Percentiles rank a stretch among this genome's conserved stretches.
These are phyloP conservation scores for Tadarida brasiliensis DNA, from an alignment of 2,797 vertebrate genomes.

Conservation along the genomic window DNA sequence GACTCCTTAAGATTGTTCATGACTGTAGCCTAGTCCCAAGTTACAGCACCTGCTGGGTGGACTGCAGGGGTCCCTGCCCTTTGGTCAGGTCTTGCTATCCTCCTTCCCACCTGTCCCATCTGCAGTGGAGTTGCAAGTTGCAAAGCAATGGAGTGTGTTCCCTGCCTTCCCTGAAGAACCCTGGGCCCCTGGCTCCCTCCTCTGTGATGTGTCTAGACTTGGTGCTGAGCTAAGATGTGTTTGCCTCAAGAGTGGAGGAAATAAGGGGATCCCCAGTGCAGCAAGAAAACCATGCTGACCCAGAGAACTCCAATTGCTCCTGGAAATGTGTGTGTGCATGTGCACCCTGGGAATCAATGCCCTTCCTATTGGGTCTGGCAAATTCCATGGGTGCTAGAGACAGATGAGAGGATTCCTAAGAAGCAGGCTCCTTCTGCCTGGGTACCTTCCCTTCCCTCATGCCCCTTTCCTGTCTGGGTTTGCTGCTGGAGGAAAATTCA, in stretches of 20 bases:
- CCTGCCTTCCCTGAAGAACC: neutral
- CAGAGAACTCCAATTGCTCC: neutral
- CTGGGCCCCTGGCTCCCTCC: neutral
- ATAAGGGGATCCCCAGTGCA: neutral
- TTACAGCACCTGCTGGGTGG: neutral
- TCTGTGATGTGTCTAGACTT: neutral
- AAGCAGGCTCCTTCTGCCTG: neutral
- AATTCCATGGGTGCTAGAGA: neutral
- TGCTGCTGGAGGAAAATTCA: slow-evolving; percentile 18
- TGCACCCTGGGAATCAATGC: neutral
- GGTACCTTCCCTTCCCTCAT: neutral
- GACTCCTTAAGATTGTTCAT: neutral
- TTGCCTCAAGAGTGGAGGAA: neutral
- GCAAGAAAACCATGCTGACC: slow-evolving; percentile 5
- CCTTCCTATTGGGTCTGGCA: neutral
- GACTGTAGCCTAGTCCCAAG: neutral
- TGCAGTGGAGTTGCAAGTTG: neutral
- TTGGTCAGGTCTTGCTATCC: neutral
- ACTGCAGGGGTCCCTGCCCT: neutral
- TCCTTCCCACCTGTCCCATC: neutral
- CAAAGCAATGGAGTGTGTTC: neutral
- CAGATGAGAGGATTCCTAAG: neutral
- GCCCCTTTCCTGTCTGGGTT: neutral
- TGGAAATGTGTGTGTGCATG: neutral
- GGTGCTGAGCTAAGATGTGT: neutral